Evolutionary conservation across 2,113 vertebrate genomes (phyloP), one percentile per base, ranked within the genome.

Genomic region (Plotosus lineatus): DNA sequence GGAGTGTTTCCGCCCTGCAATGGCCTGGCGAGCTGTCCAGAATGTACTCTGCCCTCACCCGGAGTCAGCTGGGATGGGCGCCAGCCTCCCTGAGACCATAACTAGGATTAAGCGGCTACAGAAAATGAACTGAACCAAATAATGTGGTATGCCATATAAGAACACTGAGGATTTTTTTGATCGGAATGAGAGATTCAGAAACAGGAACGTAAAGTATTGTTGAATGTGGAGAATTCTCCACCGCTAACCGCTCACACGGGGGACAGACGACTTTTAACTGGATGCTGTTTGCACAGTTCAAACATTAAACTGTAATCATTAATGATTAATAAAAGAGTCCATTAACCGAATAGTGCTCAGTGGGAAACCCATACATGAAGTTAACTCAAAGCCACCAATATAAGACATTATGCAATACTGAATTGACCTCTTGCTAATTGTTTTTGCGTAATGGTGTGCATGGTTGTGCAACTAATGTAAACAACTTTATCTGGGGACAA

Each of bases 301-400:
- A 40, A 38, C 51, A 75, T 21, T 55, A 56, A 75, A 56, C 23
- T 42, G 36, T 12, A 55, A 75, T 33, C 73, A 75, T 75, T 56
- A 75, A 75, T 75, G 36, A 75, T 75, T 75, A 55, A 75, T 75
- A 56, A 75, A 75, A 36, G 73, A 42, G 9, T 42, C 73, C 73
- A 75, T 75, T 75, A 75, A 75, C 42, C n/a, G 68, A 71, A 31
- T 7, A 31, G 42, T 14, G 1, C 44, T 71, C 44, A 48, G 42
- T 19, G 26, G 26, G 68, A 0, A n/a, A 31, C n/a, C 68, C 68
- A 19, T 71, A 31, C 48, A 48, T 31, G 44, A 31, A 48, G 48
- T 28, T 48, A 71, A 26, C 42, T 44, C 23, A 23, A 31, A 71
- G 42, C n/a, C 44, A 21, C 15, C 0, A 5, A 48, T 71, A 48